phyloP scores from a whole-genome alignment of 2,888 invertebrate genomes.

The Elysia crispata region DNA sequence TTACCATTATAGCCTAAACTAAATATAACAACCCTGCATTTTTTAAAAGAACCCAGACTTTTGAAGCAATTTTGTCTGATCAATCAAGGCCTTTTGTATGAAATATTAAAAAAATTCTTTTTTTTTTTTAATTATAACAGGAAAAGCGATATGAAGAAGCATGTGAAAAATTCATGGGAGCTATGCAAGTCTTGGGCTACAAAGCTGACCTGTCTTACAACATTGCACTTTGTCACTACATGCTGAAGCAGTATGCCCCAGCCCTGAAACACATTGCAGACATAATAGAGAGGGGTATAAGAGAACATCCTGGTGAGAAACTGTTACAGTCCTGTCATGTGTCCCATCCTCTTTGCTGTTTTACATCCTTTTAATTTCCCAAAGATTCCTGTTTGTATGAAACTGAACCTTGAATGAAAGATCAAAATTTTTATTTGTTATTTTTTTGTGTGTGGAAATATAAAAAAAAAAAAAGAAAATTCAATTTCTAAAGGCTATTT shows the following conservation, averaged over 20 bases:
- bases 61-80: no score
- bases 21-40: no score
- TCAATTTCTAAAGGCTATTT: no score
- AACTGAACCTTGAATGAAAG: no score
- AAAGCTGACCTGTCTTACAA: constrained; percentile 91
- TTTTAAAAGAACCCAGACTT: no score
- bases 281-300: constrained; percentile 96
- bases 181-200: constrained; percentile 83
- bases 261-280: constrained; percentile 95
- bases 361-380: background rate
- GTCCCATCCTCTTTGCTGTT: no score
- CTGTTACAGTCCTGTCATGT: background rate
- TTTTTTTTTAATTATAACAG: constrained; percentile 75
- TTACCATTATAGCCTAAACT: no score
- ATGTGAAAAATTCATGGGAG: constrained; percentile 90
- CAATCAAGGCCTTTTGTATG: no score
- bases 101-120: no score
- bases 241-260: constrained; percentile 92
- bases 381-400: no score
- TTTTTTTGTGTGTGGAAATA: background rate
- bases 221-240: constrained; percentile 95
- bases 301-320: constrained; percentile 90
- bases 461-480: no score
- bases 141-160: constrained; percentile 93
- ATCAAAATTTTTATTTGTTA: background rate